Evolutionary conservation across 2,888 invertebrate genomes (phyloP), one percentile per base, ranked within the genome.

Genomic region (Portevinia maculata): DNA sequence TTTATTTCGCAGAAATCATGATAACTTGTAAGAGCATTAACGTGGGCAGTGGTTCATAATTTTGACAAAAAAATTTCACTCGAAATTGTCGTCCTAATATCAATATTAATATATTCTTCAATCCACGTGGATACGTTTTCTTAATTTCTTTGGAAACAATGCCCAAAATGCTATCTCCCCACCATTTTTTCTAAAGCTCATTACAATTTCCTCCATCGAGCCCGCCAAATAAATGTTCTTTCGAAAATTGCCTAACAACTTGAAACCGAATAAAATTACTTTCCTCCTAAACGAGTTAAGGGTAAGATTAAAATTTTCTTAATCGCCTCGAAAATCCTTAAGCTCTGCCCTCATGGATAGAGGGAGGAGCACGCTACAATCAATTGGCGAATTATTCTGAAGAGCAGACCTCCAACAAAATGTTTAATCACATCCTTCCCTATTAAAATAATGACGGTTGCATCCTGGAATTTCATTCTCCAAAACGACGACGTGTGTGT

Each of bases 401-500:
- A 21, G 44, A 28, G 53, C 19, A 78, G 41, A 78, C 48, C 65
- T 67, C 65, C 83, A 60, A 52, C 78, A 67, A 78, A 83, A 71
- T 83, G 78, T 83, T 78, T 83, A 83, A 71, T 83, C 83, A 73
- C 83, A 83, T 83, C 83, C 83, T 62, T 83, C 39, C 48, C 78
- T 67, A 83, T 83, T 83, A 83, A 83, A 78, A 83, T 78, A 83
- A 83, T 83, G 83, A 83, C 67, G 67, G 71, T 50, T 65, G 83
- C 60, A 62, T 78, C 83, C 78, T 83, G 78, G 73, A 78, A 83
- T 78, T 67, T 78, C 67, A 67, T 73, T 83, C 67, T 46, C 78
- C 71, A 78, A 78, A 78, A 67, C 71, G 67, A 67, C 83, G 78
- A 83, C 83, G 83, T 83, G 83, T 83, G 83, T 83, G 83, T 83